Evolutionary conservation across 2,797 vertebrate genomes (phyloP).

Genomic region (Taeniopygia guttata): DNA sequence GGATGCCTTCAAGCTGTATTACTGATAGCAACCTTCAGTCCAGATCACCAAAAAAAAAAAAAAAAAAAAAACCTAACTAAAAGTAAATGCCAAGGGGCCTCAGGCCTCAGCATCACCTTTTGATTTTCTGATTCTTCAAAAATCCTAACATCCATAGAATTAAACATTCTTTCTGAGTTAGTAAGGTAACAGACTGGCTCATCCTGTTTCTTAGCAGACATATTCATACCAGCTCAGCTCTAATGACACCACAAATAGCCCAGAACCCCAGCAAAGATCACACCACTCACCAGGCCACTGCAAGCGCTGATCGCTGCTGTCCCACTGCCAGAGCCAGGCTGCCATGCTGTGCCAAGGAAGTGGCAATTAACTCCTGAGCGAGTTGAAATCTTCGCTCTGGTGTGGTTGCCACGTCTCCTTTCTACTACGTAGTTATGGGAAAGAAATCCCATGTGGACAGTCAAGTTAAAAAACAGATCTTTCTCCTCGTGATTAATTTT

Average conservation of each 20-base stretch:
- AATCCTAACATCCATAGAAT: neutral
- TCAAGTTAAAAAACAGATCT: conserved; percentile 86
- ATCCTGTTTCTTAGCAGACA: neutral
- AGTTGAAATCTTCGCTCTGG: conserved; percentile 57
- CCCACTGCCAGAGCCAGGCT: conserved; percentile 57
- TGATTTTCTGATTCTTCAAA: neutral
- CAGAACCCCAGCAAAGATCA: neutral
- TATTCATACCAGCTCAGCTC: neutral
- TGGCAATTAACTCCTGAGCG: conserved; percentile 77
- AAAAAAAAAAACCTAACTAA: neutral
- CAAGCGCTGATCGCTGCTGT: conserved; percentile 89
- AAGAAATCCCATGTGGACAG: conserved; percentile 79
- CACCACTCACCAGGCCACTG: conserved; percentile 86
- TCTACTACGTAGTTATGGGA: conserved; percentile 86
- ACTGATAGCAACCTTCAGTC: neutral
- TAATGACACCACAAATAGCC: neutral
- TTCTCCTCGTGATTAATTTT: conserved; percentile 78
- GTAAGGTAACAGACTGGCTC: neutral
- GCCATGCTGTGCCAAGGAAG: conserved; percentile 80
- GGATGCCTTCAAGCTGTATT: neutral
- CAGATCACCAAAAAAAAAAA: neutral
- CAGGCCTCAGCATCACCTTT: neutral
- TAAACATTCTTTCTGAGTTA: neutral
- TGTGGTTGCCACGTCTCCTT: conserved; percentile 78
- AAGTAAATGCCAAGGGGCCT: neutral